These are phyloP conservation scores for Lepus townsendii DNA, from an alignment of 2,797 vertebrate genomes.

Conservation along the genomic window DNA sequence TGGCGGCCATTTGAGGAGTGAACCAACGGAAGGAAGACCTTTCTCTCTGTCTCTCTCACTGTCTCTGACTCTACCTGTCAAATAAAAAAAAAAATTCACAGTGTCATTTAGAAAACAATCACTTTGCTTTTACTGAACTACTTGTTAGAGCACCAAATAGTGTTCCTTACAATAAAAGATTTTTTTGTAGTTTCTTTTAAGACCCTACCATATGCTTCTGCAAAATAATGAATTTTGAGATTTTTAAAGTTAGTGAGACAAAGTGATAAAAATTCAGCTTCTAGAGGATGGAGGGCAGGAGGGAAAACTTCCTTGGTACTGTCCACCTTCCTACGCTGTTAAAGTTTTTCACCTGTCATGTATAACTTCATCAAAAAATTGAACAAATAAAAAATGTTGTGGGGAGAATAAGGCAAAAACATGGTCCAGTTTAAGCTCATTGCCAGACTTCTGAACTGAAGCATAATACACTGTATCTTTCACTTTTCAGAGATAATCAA, in stretches of 20 bases:
- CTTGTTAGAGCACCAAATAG: conserved; percentile 80
- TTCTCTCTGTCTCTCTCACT: too few relatives aligned
- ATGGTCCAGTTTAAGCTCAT: conserved; percentile 87
- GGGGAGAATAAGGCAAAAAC: conserved; percentile 69
- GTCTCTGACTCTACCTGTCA: too few relatives aligned
- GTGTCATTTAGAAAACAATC: conserved; percentile 78
- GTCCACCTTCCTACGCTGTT: neutral
- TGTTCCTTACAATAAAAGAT: conserved; percentile 71
- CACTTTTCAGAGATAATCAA: conserved; percentile 83
- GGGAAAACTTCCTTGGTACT: neutral
- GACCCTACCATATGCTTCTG: conserved; percentile 35
- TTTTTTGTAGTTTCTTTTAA: conserved; percentile 71
- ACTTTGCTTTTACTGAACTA: conserved; percentile 81
- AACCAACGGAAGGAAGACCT: too few relatives aligned
- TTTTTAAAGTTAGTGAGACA: conserved; percentile 72
- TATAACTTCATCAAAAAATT: neutral
- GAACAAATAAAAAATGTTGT: conserved; percentile 17
- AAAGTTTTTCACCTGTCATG: conserved; percentile 14
- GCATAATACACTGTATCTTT: conserved; percentile 78
- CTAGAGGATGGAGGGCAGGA: neutral
- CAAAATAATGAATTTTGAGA: conserved; percentile 16
- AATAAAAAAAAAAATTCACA: conserved; percentile 64
- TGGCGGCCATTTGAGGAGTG: too few relatives aligned
- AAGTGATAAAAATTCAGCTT: conserved; percentile 42
- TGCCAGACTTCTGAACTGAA: conserved; percentile 76